Evolutionary conservation across 2,888 invertebrate species (phyloP).

Genomic region (Protophormia terraenovae): DNA sequence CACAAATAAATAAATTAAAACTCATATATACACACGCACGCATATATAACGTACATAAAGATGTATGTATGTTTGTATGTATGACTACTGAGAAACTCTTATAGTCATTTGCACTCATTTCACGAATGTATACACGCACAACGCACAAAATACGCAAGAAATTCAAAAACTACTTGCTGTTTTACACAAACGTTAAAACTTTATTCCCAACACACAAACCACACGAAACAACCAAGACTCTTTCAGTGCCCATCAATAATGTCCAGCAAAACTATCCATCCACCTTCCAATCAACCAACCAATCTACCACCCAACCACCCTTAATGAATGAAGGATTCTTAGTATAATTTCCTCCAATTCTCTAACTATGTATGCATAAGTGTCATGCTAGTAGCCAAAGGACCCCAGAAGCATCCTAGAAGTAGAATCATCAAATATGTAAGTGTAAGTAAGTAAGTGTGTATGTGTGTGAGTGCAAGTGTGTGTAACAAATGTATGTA

Average conservation of each 20-base stretch:
- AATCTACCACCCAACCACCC: conserved; percentile 9
- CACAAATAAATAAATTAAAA: conserved; percentile 57
- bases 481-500: background rate
- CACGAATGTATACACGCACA: conserved; percentile 11
- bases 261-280: conserved; percentile 22
- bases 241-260: conserved; percentile 58
- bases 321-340: conserved; percentile 24
- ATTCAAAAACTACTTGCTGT: conserved; percentile 58
- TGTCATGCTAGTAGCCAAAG: conserved; percentile 56
- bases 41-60: background rate
- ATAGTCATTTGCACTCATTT: conserved; percentile 19
- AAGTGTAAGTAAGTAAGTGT: background rate
- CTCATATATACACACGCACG: background rate
- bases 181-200: conserved; percentile 48
- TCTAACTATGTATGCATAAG: conserved; percentile 58
- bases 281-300: conserved; percentile 2
- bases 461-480: background rate
- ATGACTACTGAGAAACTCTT: background rate
- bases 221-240: conserved; percentile 58
- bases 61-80: background rate
- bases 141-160: conserved; percentile 59
- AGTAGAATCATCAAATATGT: conserved; percentile 17
- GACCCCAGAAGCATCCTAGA: conserved; percentile 54
- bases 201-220: conserved; percentile 60
- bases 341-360: conserved; percentile 35